Evolutionary conservation across 2,888 invertebrate species (phyloP).

Genomic region (Apantesis nais): DNA sequence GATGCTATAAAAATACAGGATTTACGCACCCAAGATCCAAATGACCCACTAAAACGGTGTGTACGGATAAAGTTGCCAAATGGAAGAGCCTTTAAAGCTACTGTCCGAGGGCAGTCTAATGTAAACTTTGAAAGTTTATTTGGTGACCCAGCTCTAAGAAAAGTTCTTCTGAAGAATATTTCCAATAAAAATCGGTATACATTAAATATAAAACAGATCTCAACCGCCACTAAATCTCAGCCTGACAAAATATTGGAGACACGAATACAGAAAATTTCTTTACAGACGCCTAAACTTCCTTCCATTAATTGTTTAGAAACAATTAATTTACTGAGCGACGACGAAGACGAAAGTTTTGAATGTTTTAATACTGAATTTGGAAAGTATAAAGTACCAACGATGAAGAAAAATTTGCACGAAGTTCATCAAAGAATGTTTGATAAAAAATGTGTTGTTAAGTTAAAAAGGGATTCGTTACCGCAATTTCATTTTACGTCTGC

Average conservation of each 20-base stretch:
- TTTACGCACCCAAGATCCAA: constrained; percentile 40
- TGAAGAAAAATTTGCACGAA: constrained; percentile 48
- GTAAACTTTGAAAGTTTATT: constrained; percentile 64
- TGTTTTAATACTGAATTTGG: constrained; percentile 68
- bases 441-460: constrained; percentile 61
- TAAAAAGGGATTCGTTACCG: constrained; percentile 45
- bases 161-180: constrained; percentile 56
- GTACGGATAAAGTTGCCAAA: constrained; percentile 67
- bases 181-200: constrained; percentile 57
- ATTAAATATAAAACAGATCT: constrained; percentile 65
- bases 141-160: constrained; percentile 60
- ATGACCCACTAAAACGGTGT: constrained; percentile 55
- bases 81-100: constrained; percentile 69
- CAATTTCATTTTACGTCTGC: constrained; percentile 7
- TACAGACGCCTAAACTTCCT: constrained; percentile 23
- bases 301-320: constrained; percentile 53
- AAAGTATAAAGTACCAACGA: constrained; percentile 52
- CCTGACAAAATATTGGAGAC: constrained; percentile 48
- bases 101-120: constrained; percentile 62
- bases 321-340: constrained; percentile 75
- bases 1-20: constrained; percentile 59
- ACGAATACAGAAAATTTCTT: constrained; percentile 50
- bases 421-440: constrained; percentile 65
- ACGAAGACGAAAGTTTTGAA: constrained; percentile 59
- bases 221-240: constrained; percentile 36